These are phyloP conservation scores for Leptoteleia sp. DNA, from an alignment of 1,140 invertebrate genomes.

Conservation along the genomic window DNA sequence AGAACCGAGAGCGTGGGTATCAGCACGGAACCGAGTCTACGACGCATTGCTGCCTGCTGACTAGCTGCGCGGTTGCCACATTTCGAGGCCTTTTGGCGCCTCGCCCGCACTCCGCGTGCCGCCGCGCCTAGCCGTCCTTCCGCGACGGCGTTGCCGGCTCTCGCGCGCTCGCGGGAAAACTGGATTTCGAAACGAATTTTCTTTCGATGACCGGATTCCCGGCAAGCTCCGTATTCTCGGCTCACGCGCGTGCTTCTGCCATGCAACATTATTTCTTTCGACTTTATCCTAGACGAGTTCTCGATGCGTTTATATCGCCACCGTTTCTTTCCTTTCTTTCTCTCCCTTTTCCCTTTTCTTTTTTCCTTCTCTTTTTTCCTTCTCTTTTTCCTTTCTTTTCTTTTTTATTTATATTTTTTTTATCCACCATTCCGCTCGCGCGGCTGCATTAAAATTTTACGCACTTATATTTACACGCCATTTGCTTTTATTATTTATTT, in stretches of 20 bases:
- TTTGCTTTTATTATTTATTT: neutral
- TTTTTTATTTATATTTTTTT: too few species aligned
- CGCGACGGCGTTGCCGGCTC: slow-evolving; percentile 70
- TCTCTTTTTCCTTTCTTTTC: too few species aligned
- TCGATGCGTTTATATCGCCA: slow-evolving; percentile 13
- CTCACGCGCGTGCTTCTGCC: slow-evolving; percentile 60
- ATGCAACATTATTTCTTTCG: slow-evolving; percentile 54
- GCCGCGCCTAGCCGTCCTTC: slow-evolving; percentile 47
- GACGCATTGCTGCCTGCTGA: slow-evolving; percentile 73
- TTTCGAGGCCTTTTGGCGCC: slow-evolving; percentile 75
- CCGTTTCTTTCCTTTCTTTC: too few species aligned
- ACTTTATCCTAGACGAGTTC: slow-evolving; percentile 31
- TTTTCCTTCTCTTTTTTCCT: too few species aligned
- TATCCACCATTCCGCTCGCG: too few species aligned
- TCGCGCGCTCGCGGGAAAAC: slow-evolving; percentile 79
- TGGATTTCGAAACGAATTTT: slow-evolving; percentile 79
- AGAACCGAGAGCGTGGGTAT: slow-evolving; percentile 80
- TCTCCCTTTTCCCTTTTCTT: too few species aligned
- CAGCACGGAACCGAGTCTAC: slow-evolving; percentile 81
- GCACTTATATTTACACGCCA: neutral
- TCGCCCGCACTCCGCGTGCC: slow-evolving; percentile 41
- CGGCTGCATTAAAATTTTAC: slow-evolving; percentile 4
- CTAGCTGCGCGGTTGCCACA: slow-evolving; percentile 76
- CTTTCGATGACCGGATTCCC: slow-evolving; percentile 66
- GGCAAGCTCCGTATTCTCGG: slow-evolving; percentile 54